phyloP scores from a whole-genome alignment of 2,888 invertebrate genomes.

The Andricus curvator region DNA sequence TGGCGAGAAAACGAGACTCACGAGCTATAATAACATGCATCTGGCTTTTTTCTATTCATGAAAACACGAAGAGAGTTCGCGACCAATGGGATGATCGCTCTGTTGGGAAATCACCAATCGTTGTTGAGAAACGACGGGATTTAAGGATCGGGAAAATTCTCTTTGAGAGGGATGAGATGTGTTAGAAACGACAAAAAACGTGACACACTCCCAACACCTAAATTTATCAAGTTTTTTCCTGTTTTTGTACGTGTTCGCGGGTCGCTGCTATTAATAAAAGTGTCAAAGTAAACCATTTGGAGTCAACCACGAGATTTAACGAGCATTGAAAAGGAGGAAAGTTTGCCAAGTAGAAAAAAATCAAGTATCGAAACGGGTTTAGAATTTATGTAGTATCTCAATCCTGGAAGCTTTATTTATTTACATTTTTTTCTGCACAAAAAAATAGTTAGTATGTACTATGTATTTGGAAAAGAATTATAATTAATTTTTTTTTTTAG shows the following conservation, averaged over 20 bases:
- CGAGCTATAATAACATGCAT: constrained; percentile 57
- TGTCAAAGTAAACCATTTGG: constrained; percentile 39
- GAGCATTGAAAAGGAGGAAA: background rate
- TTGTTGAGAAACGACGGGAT: background rate
- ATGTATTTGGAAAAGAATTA: too few species aligned
- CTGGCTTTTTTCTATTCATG: constrained; percentile 45
- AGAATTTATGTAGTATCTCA: background rate
- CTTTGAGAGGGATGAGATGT: background rate
- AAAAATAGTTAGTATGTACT: too few species aligned
- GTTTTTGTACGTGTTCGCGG: constrained; percentile 38
- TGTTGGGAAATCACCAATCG: constrained; percentile 31
- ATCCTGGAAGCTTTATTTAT: too few species aligned
- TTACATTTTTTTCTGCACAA: too few species aligned
- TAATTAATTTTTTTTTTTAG: too few species aligned
- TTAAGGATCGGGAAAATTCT: background rate
- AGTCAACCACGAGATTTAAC: constrained; percentile 29
- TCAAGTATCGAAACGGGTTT: background rate
- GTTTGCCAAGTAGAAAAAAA: background rate
- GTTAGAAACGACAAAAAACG: constrained; percentile 25
- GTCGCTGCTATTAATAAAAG: constrained; percentile 35
- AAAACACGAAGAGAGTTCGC: constrained; percentile 32
- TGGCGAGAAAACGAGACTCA: constrained; percentile 56
- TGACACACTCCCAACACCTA: constrained; percentile 24
- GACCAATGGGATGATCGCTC: constrained; percentile 1
- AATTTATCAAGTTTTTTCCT: constrained; percentile 34